Base-by-base conservation (phyloP, 2,888 invertebrate species). In the Agriopis marginaria region DNA sequence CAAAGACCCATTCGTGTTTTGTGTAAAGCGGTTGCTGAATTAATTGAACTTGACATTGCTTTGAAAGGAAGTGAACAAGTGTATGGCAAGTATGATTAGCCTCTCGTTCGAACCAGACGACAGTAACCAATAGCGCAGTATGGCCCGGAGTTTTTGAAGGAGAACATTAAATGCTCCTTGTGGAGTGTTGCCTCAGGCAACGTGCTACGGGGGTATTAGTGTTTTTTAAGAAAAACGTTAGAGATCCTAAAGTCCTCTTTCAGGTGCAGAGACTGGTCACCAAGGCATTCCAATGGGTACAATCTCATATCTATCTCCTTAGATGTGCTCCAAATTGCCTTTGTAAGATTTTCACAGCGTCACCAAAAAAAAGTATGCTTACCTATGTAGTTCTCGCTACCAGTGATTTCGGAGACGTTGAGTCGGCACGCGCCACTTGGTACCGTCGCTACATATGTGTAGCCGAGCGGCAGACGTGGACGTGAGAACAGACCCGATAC, bases 381-480 rank as follows among this genome's bases (percentile, higher is more conserved):
- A 98, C 98, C 98, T 82, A 98, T 95, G 87, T 97, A 96, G 91
- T 98, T 98, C 75, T 96, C 96, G 83, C 97, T 97, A 81, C 97
- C 95, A 71, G 96, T 95, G 63, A 98, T 94, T 89, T 98, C 98
- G 10, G 97, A 97, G 79, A 98, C 96, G 83, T 98, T 97, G 77
- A 99, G 96, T 77, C 97, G 96, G 88, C 98, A 98, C 53, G 98
- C 98, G 40, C 98, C 98, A 60, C 95, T 95, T 3, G 98, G 98
- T 68, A 99, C 96, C 55, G 97, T 97, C 7, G 98, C 96, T 64
- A 98, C 96, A 80, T 97, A 95, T 55, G 98, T 97, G 91, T 98
- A 98, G 71, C 98, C 98, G 61, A 96, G 96, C 0, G 97, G 96
- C 75, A 98, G 92, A 70, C 97, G 96, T 56, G 97, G 97, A 65